Evolutionary conservation across 2,888 invertebrate species (phyloP), one percentile per base, ranked within the genome.

Genomic region (Acrobasis suavella): DNA sequence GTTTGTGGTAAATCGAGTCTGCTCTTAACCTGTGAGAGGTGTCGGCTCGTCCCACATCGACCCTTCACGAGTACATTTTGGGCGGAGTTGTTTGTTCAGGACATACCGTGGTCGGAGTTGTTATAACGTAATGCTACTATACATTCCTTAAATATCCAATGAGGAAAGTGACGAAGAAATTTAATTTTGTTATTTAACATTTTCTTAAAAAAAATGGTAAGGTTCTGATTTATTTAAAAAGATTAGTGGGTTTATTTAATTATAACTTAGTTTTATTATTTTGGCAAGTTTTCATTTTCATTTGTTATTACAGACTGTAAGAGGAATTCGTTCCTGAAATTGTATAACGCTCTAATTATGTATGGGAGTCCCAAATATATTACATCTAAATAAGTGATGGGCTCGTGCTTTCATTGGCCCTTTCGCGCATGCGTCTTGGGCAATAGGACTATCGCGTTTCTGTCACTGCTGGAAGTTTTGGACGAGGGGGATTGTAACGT

Each of bases 401-500:
- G 50, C 39, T 55, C 46, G 14, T 46, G 16, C 46, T 46, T 56
- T 58, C n/a, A n/a, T 22, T n/a, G 46, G 22, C 50, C 15, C 58
- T 58, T 58, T 32, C 2, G 58, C 58, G 22, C 58, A 32, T 50
- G 49, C 32, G 10, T 49, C 15, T 58, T 49, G 32, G 32, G 10
- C n/a, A 9, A 50, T 55, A 39, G 9, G n/a, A 32, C 46, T 14
- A 12, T 58, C 50, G 46, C 49, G 37, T n/a, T 16, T 16, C n/a
- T 17, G 14, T 16, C 12, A 17, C n/a, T 17, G 14, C 10, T 49
- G 49, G n/a, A 32, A 9, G n/a, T 49, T 38, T 55, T 39, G 32
- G 12, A 14, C 17, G 49, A 58, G 58, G 50, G 50, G 58, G 50
- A 58, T 49, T 50, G 37, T 58, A 50, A 58, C 58, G 49, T 49